Conservation (phyloP, 37 sponge, comb jelly and placozoan species). For the Ianthella basta region DNA sequence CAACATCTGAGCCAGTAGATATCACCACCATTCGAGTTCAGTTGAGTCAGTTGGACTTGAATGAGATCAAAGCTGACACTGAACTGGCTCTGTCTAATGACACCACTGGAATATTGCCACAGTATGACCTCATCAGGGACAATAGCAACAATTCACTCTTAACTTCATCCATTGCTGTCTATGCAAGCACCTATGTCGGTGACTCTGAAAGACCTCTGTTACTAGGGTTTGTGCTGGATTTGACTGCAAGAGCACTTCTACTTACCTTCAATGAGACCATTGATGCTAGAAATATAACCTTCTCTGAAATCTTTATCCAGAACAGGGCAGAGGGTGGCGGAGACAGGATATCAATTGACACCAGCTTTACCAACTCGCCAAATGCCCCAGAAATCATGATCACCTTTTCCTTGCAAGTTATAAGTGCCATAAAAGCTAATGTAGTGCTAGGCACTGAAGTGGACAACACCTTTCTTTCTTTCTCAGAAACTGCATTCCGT, state of each 20-base stretch:
- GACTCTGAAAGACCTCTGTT: constrained; percentile 69
- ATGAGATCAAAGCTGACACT: constrained; percentile 64
- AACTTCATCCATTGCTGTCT: constrained; percentile 36
- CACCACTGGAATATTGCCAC: constrained; percentile 61
- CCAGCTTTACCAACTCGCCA: constrained; percentile 40
- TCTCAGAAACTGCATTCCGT: constrained; percentile 52
- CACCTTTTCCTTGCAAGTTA: constrained; percentile 48
- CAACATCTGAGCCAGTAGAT: constrained; percentile 15
- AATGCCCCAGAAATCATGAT: constrained; percentile 52
- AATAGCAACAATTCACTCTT: constrained; percentile 51
- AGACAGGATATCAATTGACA: constrained; percentile 43
- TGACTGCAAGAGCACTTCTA: constrained; percentile 53
- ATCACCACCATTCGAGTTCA: constrained; percentile 46
- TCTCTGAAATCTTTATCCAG: constrained; percentile 60
- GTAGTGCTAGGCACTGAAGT: constrained; percentile 45
- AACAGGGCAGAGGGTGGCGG: constrained; percentile 39
- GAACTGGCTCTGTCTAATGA: constrained; percentile 47
- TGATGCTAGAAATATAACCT: constrained; percentile 45
- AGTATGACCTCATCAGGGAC: constrained; percentile 67
- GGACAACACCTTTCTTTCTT: constrained; percentile 66
- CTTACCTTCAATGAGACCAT: constrained; percentile 88
- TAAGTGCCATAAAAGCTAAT: constrained; percentile 66
- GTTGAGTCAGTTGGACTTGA: constrained; percentile 59
- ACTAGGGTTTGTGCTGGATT: constrained; percentile 59
- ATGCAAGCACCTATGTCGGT: constrained; percentile 34